These are phyloP conservation scores for Gambusia holbrooki DNA, from an alignment of 2,113 vertebrate species.

Conservation along the genomic window DNA sequence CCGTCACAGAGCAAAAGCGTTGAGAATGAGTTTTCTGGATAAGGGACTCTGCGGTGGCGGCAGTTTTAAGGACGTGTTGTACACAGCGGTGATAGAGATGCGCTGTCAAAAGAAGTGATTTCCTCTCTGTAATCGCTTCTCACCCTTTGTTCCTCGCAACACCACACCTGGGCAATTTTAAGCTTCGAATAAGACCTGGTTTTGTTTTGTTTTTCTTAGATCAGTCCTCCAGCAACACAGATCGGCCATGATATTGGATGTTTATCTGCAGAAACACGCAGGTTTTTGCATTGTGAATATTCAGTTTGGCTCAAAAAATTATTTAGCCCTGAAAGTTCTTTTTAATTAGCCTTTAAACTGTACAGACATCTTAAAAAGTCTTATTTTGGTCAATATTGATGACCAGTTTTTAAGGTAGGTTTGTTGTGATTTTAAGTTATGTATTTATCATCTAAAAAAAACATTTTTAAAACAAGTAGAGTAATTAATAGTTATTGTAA, in stretches of 20 bases:
- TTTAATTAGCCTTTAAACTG: constrained; percentile 13
- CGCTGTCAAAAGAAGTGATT: constrained; percentile 53
- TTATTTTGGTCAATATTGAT: constrained; percentile 28
- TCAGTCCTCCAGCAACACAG: background rate
- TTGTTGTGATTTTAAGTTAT: constrained; percentile 43
- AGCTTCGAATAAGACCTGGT: background rate
- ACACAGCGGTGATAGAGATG: constrained; percentile 29
- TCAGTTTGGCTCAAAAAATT: background rate
- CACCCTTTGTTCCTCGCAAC: constrained; percentile 20
- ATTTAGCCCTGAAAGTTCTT: background rate
- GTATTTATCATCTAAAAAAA: constrained; percentile 32
- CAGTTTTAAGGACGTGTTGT: constrained; percentile 34
- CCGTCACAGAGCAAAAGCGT: constrained; percentile 29
- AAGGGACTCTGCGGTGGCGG: constrained; percentile 29
- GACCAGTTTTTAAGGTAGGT: constrained; percentile 32
- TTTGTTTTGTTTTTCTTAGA: constrained; percentile 4
- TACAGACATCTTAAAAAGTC: constrained; percentile 34
- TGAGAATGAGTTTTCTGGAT: constrained; percentile 47
- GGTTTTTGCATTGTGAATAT: background rate
- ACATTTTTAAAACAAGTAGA: constrained; percentile 12
- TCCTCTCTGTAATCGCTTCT: constrained; percentile 45
- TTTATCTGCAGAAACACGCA: background rate
- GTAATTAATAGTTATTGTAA: constrained; percentile 42
- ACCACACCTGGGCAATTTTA: constrained; percentile 6
- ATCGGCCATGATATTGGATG: constrained; percentile 16